Conservation (phyloP, 1,140 invertebrate species). For the Bombus turneri region DNA sequence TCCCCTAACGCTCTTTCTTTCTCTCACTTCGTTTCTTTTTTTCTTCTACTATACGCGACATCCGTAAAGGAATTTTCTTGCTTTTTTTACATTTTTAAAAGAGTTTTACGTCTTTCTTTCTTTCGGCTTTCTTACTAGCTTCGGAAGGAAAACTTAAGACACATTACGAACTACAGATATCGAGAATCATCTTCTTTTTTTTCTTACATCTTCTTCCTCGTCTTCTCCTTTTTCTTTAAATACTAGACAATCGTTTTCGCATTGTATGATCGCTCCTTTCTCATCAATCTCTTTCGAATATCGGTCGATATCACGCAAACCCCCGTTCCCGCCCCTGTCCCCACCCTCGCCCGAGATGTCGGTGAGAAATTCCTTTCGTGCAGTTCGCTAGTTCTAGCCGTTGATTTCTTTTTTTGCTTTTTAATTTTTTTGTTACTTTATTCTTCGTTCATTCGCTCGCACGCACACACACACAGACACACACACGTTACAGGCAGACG, state of each 20-base stretch:
- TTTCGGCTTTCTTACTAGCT: slow-evolving; percentile 16
- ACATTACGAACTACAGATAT: slow-evolving; percentile 28
- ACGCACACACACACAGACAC: background rate
- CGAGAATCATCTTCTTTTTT: background rate
- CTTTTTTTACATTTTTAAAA: background rate
- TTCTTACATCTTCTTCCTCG: background rate
- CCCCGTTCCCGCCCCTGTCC: too few species aligned
- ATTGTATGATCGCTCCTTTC: background rate
- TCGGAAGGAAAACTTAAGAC: slow-evolving; percentile 23
- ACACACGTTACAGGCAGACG: background rate
- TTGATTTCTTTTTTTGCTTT: background rate
- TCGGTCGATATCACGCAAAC: background rate
- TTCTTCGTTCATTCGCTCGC: slow-evolving; percentile 3
- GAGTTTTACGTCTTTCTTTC: background rate
- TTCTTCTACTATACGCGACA: background rate
- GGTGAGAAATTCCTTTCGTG: slow-evolving; percentile 28
- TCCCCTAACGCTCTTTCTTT: slow-evolving; percentile 55
- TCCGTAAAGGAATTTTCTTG: background rate
- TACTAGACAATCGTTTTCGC: slow-evolving; percentile 3
- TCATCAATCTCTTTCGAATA: background rate
- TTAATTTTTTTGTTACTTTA: background rate
- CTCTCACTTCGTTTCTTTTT: background rate
- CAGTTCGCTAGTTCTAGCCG: background rate
- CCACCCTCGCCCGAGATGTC: background rate
- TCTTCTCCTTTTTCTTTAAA: background rate